Percentiles rank a stretch among this genome's conserved stretches.
These are phyloP conservation scores for Zelostemma sp. DNA, from an alignment of 1,140 invertebrate genomes.

Conservation along the genomic window DNA sequence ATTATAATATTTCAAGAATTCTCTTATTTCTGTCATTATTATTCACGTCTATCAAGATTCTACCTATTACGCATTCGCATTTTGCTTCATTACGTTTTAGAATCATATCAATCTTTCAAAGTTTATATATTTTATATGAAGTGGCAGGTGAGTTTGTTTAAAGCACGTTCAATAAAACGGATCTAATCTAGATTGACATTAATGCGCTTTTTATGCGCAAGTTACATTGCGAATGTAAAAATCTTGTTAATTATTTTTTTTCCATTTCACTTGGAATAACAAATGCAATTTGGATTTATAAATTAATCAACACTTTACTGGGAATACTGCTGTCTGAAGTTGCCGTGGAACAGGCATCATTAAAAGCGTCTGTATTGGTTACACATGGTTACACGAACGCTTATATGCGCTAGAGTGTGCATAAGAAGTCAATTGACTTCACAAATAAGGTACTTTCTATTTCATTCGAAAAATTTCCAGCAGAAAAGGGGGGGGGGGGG, in stretches of 20 bases:
- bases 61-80: slow-evolving; percentile 5
- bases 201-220: not conserved
- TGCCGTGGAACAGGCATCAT: no score
- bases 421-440: no score
- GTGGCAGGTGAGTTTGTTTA: not conserved
- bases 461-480: no score
- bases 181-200: not conserved
- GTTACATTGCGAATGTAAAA: not conserved
- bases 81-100: slow-evolving; percentile 5
- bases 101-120: slow-evolving; percentile 7
- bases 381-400: no score
- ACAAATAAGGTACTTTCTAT: no score
- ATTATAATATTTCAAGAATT: slow-evolving; percentile 9
- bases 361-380: no score
- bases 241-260: not conserved
- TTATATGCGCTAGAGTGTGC: no score
- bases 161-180: not conserved
- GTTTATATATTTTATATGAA: not conserved
- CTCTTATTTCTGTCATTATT: slow-evolving; percentile 5
- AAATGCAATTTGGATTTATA: no score
- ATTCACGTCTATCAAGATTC: not conserved
- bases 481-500: no score
- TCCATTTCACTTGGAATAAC: no score
- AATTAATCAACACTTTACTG: no score
- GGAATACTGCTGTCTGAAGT: no score